Evolutionary conservation across 2,888 invertebrate genomes (phyloP).

Genomic region (Tolmerus cingulatus): DNA sequence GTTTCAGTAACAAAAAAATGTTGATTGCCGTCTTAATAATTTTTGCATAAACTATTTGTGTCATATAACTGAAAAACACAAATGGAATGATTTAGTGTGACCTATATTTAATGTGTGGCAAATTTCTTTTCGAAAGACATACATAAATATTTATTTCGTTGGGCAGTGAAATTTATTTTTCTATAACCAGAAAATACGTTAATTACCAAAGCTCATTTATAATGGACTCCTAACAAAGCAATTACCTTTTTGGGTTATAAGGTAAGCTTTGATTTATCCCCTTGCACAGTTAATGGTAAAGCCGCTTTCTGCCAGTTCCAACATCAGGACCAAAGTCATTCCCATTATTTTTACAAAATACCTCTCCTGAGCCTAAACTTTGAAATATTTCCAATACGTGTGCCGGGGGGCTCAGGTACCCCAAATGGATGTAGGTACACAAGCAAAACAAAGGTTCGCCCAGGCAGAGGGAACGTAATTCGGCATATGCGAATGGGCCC

Average conservation of each 20-base stretch:
- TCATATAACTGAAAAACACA: too few species aligned
- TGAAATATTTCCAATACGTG: neutral
- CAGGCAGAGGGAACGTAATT: neutral
- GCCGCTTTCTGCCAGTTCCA: neutral
- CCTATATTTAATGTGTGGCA: too few species aligned
- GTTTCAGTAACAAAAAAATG: too few species aligned
- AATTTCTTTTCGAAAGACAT: too few species aligned
- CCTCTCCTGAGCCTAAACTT: neutral
- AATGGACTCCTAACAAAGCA: neutral
- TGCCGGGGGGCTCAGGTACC: neutral
- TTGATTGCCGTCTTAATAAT: too few species aligned
- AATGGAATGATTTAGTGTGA: too few species aligned
- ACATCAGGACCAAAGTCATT: neutral
- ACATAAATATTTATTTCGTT: too few species aligned
- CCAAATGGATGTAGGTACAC: neutral
- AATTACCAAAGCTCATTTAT: neutral
- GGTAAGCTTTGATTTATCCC: neutral
- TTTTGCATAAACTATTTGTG: too few species aligned
- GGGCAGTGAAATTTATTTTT: neutral
- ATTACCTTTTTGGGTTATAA: neutral
- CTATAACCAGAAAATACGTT: neutral
- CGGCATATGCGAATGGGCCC: constrained; percentile 9
- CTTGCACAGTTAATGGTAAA: neutral
- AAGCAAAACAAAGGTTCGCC: neutral
- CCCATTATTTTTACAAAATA: neutral